phyloP scores from a whole-genome alignment of 1,140 invertebrate species.

The Pygmarrhopalites habei region DNA sequence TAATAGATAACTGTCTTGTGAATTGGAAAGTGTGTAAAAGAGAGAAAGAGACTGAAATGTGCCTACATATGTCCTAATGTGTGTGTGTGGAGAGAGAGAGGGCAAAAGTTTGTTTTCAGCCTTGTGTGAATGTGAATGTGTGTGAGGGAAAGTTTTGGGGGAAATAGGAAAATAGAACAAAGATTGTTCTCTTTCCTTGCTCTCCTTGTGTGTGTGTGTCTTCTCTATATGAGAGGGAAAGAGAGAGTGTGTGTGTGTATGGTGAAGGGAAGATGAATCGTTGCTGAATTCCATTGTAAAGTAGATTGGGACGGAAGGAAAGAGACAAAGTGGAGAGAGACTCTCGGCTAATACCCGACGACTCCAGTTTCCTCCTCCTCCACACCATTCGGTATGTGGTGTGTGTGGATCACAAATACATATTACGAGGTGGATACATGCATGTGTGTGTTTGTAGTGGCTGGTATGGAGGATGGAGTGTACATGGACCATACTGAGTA shows the following conservation, averaged over 20 bases:
- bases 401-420: background rate
- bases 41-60: background rate
- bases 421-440: background rate
- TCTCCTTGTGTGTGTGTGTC: too few relatives aligned
- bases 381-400: background rate
- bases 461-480: background rate
- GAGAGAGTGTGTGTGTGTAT: too few relatives aligned
- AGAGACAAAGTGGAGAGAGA: background rate
- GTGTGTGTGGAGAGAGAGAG: background rate
- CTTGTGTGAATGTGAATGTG: background rate
- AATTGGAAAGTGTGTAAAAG: too few relatives aligned
- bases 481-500: background rate
- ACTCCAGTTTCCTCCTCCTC: background rate
- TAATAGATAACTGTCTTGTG: too few relatives aligned
- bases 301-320: constrained; percentile 8
- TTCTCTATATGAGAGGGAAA: too few relatives aligned
- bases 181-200: background rate
- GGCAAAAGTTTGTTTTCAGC: too few relatives aligned
- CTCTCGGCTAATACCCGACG: background rate
- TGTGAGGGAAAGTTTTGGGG: background rate
- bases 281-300: constrained; percentile 7
- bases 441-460: background rate
- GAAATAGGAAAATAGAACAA: constrained; percentile 8
- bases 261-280: constrained; percentile 11
- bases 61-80: background rate